Base-by-base conservation (phyloP, 2,113 vertebrate species). In the Tychaedon coryphoeus region DNA sequence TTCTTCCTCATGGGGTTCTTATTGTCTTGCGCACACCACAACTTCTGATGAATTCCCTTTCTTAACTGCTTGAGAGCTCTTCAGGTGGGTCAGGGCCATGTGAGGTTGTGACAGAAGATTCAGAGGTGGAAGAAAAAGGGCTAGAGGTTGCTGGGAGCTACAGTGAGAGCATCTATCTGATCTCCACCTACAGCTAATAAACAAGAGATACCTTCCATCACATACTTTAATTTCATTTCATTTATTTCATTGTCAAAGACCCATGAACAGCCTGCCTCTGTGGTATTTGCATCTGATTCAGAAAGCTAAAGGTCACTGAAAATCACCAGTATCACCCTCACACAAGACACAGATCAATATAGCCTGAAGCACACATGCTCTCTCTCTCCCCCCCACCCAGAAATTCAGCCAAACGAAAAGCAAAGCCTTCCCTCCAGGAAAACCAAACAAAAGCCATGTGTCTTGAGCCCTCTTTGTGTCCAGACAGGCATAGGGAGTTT, bases 391-490 rank as follows among this genome's bases (percentile, higher is more conserved):
- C 7, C 28, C 92, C 93, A 94, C 92, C 92, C 88, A 94, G 91
- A 91, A 95, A 95, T 77, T 64, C 90, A 95, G 79, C 76, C 88
- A 91, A 96, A 95, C 80, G 80, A 92, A 94, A 97, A 94, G 79
- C 76, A 95, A 92, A 95, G 86, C 73, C 69, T 94, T 94, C 75
- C 90, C 90, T 96, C 74, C 94, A 96, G 93, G 95, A 97, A 96
- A 96, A 83, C 94, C 92, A 97, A 95, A 93, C 85, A 95, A 94
- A 94, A 96, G 90, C 93, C 90, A 86, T 94, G 89, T 90, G 90
- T 92, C 94, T 95, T 92, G 70, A 92, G 94, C 92, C 90, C 73
- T 84, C 92, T 89, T 91, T 91, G 93, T 93, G 93, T 92, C 88
- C 94, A 96, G 93, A 94, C 88, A 95, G 95, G 92, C 94, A 93